Base-by-base conservation (phyloP, 1,140 invertebrate species). In the Drosophila rhopaloa region DNA sequence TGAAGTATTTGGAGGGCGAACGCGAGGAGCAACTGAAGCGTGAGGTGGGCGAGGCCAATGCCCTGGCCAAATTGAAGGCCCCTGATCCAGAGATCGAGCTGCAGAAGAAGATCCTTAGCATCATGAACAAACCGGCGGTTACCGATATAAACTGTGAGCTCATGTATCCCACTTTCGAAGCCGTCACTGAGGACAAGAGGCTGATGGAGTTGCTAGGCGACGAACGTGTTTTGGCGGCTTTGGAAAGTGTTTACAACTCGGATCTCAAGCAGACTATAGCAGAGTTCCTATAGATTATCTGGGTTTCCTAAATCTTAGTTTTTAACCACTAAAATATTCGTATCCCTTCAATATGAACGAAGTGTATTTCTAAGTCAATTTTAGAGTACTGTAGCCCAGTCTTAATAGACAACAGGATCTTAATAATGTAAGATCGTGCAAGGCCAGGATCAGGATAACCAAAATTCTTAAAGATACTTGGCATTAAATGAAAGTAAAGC, bases 71-170 rank as follows among this genome's bases (percentile, higher is more conserved):
- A 14, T 63, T 79, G 1, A 67, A 75, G 19, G 85, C 63, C 50
- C 72, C 79, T 6, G 97, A 98, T 90, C 91, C 91, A 29, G 90
- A 92, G 70, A 89, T 90, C 1, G 91, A 92, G 53, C 90, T 98
- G 5, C 97, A 98, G 80, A 96, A 96, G 76, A 95, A 97, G 74
- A 98, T 98, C 61, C 93, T 98, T 35, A 97, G 95, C 91, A 97
- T 98, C 54, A 90, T 97, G 63, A 97, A 97, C 80, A 95, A 90
- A 54, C 93, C 93, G 2, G 93, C 93, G 32, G 93, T 93, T 43
- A 83, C 91, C 0, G 71, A 86, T 4, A 41, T 79, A 0, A 90
- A 35, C 43, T 77, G 32, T 27, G 84, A 72, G n/a, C 76, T 65
- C 0, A 74, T 78, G 59, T 86, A 84, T 60, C 46, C 76, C 11